Evolutionary conservation across 2,888 invertebrate species (phyloP).

Genomic region (Clanis bilineata): DNA sequence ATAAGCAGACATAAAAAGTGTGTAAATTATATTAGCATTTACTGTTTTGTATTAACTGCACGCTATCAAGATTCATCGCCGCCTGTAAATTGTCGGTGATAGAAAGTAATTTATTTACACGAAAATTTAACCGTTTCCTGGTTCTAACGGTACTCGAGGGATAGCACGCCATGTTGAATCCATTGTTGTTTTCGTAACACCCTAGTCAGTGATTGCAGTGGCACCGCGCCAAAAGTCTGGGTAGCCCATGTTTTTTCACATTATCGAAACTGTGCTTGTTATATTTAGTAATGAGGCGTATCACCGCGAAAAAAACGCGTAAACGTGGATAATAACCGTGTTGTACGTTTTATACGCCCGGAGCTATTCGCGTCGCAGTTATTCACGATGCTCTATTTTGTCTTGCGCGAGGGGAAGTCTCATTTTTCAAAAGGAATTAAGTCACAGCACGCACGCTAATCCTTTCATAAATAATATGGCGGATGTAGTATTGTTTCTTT

Average conservation of each 20-base stretch:
- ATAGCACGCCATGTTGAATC: slow-evolving; percentile 41
- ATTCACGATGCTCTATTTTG: slow-evolving; percentile 44
- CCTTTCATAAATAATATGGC: slow-evolving; percentile 42
- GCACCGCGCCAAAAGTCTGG: slow-evolving; percentile 46
- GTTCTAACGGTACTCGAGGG: slow-evolving; percentile 42
- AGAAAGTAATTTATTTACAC: slow-evolving; percentile 20
- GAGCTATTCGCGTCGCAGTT: slow-evolving; percentile 51
- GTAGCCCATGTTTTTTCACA: slow-evolving; percentile 37
- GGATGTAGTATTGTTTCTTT: slow-evolving; percentile 36
- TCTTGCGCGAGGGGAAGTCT: slow-evolving; percentile 37
- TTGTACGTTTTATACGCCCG: slow-evolving; percentile 46
- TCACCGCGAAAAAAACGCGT: slow-evolving; percentile 44
- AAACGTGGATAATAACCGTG: slow-evolving; percentile 51
- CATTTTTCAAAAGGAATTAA: slow-evolving; percentile 59
- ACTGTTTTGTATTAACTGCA: slow-evolving; percentile 8
- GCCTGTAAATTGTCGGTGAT: background rate
- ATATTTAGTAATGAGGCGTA: slow-evolving; percentile 54
- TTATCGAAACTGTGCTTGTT: slow-evolving; percentile 41
- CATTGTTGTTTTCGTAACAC: slow-evolving; percentile 48
- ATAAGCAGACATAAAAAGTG: background rate
- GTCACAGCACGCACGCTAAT: slow-evolving; percentile 38
- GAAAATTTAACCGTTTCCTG: slow-evolving; percentile 44
- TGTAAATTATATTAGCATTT: background rate
- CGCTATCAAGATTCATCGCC: slow-evolving; percentile 3
- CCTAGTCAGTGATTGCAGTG: slow-evolving; percentile 37